Evolutionary conservation across 2,113 vertebrate species (phyloP), one percentile per base, ranked within the genome.

Genomic region (Eubucco bourcierii): DNA sequence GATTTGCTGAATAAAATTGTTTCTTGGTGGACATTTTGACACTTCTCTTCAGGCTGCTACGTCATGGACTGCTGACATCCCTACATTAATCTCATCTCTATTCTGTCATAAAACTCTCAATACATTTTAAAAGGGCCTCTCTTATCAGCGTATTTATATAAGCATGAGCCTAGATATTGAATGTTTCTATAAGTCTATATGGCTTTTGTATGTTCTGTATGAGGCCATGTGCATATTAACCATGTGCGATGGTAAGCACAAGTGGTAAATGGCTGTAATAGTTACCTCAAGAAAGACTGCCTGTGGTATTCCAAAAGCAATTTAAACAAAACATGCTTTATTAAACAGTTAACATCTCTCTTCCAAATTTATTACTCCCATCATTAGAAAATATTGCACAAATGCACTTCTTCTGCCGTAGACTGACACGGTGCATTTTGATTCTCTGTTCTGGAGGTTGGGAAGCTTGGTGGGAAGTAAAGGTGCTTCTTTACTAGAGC

Each of bases 61-160:
- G 50, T 96, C 90, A 87, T 84, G 93, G 17, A 4, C 84, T 92
- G 65, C 84, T 97, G 96, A 95, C 94, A 96, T 95, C 90, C 91
- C 53, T 94, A 15, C 89, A 96, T 97, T 97, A 96, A 94, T 96
- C 71, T 84, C 64, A n/a, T 94, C 87, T 94, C 21, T 94, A 95
- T 95, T 92, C 86, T 95, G 81, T 77, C 84, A 75, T 95, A 73
- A 88, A 94, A 74, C 58, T 90, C 60, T 37, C 61, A 74, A 18
- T 70, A 94, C 33, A 29, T 80, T 90, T 91, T 92, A 41, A 65
- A 93, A 76, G 20, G 53, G 31, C 47, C 56, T 86, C 27, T 77
- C 28, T 85, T 67, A 93, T 27, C 59, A 76, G 55, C 10, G 3
- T 81, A 44, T 81, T 79, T 87, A 25, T 91, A 1, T 82, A 79